Base-by-base conservation (phyloP, 2,888 invertebrate genomes). In the Calameuta idolon region DNA sequence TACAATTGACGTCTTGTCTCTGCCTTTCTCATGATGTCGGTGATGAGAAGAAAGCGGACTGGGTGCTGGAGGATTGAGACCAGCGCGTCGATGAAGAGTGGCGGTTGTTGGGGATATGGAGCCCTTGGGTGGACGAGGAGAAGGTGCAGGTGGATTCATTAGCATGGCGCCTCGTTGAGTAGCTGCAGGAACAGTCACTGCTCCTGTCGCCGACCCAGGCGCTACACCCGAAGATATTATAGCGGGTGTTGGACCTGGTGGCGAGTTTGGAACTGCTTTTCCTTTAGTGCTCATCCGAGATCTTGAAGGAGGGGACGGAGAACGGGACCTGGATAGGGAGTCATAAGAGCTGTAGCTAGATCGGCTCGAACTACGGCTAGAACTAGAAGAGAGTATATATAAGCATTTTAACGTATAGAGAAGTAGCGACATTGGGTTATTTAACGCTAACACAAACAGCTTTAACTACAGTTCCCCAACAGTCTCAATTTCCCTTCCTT, bases 111-210 rank as follows among this genome's bases (percentile, higher is more conserved):
- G 91, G 11, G 91, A 91, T n/a, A 89, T 89, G 55, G 87, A 89
- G 30, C 89, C 90, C 81, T 90, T 90, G 11, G 93, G 92, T 68
- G 94, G 93, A 5, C 92, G 89, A 30, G 92, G 93, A 81, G 93
- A 93, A 79, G 95, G 95, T 82, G 95, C 95, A 30, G 95, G 95
- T 81, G 95, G 95, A 92, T 95, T 95, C 95, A 95, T 95, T 80
- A 95, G 92, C 79, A 95, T 94, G 9, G 89, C 90, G 40, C 95
- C 95, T 75, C 95, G 93, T 85, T 95, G 95, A 37, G 93, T 93
- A 71, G 94, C 94, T 84, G 94, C 92, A 80, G 94, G 93, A 79
- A 86, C 75, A 33, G 74, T 34, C 77, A 83, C 81, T 71, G 83
- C 80, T 75, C 85, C 82, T 79, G 81, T 73, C 40, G 40, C 40